Conservation (phyloP, 2,113 vertebrate genomes). For the Marmota monax region DNA sequence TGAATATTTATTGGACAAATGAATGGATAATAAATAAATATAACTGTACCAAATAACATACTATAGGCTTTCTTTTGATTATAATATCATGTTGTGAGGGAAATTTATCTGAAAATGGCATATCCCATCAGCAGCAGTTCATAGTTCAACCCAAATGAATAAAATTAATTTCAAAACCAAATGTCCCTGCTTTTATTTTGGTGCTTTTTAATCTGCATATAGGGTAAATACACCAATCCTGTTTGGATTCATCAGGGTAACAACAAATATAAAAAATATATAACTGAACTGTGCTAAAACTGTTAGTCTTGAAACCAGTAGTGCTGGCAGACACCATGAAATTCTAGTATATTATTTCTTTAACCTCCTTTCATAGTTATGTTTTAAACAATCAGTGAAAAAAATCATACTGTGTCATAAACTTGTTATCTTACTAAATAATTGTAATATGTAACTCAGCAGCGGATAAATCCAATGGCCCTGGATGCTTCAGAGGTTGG, state of each 20-base stretch:
- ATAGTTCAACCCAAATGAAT: background rate
- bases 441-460: background rate
- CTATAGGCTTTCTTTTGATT: background rate
- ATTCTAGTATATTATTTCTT: conserved; percentile 58
- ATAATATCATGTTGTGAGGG: background rate
- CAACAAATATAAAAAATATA: conserved; percentile 43
- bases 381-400: conserved; percentile 28
- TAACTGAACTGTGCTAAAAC: conserved; percentile 68
- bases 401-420: conserved; percentile 22
- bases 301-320: conserved; percentile 53
- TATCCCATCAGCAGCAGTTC: background rate
- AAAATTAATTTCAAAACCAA: conserved; percentile 38
- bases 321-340: conserved; percentile 49
- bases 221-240: conserved; percentile 33
- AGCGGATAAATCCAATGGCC: background rate
- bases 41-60: background rate
- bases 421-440: conserved; percentile 54
- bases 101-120: conserved; percentile 14
- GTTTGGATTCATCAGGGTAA: background rate
- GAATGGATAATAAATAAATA: background rate
- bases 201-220: background rate
- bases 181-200: conserved; percentile 15
- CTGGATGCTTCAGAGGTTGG: background rate
- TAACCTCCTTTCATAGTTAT: conserved; percentile 69
- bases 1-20: conserved; percentile 20